Evolutionary conservation across 2,888 invertebrate genomes (phyloP), one percentile per base, ranked within the genome.

Genomic region (Hydropsyche betteni): DNA sequence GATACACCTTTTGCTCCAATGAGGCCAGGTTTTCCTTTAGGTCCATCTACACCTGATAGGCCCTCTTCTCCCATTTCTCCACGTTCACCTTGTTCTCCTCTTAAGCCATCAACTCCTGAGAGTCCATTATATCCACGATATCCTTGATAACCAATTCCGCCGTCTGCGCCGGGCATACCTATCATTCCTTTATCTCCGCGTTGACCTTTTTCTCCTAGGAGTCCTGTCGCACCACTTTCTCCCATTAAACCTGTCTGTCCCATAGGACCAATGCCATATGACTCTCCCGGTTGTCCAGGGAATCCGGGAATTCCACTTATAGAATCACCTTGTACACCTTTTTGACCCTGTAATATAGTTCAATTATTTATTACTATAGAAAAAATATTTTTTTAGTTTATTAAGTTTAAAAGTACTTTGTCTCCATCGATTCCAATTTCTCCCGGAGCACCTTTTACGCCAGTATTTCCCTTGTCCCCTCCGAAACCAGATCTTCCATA

Each of bases 361-460:
- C 90, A 90, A 76, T 85, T 84, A 71, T 86, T 85, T 44, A 4
- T 44, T 24, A 24, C 24, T 24, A 24, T 24, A 24, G 24, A 24
- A 24, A 24, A 24, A 24, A 80, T 91, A 91, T 74, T 84, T 83
- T 81, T 88, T 88, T 79, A 91, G 91, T 83, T 89, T 89, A 1
- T 52, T 55, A 33, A 55, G 38, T 53, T 24, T 24, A 24, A 24
- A 24, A 24, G 2, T 75, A 68, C 91, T 90, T 14, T 84, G 80
- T 0, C 84, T 83, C 44, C 90, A 89, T 8, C 88, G 86, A 16
- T 84, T 82, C 68, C 90, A 89, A 50, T 86, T 83, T 24, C 85
- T 83, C 50, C 89, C 89, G 71, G 85, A 83, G 77, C 70, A 8
- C 76, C 79, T 6, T 80, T 80, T 12, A 76, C 75, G 61, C 77